Percentiles rank a stretch among this genome's conserved stretches.
These are phyloP conservation scores for Lateolabrax maculatus DNA, from an alignment of 2,797 vertebrate species.

Conservation along the genomic window DNA sequence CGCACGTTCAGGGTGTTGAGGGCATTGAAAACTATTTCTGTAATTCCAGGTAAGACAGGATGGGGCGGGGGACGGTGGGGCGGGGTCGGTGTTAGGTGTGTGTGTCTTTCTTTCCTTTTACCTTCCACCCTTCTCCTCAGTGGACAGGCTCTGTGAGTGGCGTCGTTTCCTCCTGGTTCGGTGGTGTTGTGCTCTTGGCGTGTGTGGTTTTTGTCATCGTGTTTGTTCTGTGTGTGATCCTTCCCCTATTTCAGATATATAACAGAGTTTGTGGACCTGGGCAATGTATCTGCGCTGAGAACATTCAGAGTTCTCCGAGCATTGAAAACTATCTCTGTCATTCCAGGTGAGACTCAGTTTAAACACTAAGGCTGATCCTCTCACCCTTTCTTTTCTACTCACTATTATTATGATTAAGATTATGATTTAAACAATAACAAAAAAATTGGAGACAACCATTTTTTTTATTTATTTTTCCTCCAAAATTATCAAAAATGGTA, in stretches of 20 bases:
- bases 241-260: slow-evolving; percentile 99
- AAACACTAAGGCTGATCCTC: slow-evolving; percentile 89
- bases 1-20: slow-evolving; percentile 98
- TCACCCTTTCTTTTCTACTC: slow-evolving; percentile 85
- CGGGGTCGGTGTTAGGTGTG: slow-evolving; percentile 94
- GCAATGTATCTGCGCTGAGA: slow-evolving; percentile 99
- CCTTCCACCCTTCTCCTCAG: slow-evolving; percentile 86
- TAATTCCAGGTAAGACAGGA: slow-evolving; percentile 95
- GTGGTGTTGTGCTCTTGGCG: slow-evolving; percentile 90
- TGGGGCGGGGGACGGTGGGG: slow-evolving; percentile 87
- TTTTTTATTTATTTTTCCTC: slow-evolving; percentile 85
- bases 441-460: slow-evolving; percentile 85
- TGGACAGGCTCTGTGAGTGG: slow-evolving; percentile 98
- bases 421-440: slow-evolving; percentile 75
- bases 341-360: slow-evolving; percentile 99
- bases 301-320: slow-evolving; percentile 99
- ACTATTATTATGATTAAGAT: slow-evolving; percentile 82
- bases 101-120: slow-evolving; percentile 86
- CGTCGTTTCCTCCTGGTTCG: slow-evolving; percentile 88
- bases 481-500: slow-evolving; percentile 89
- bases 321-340: slow-evolving; percentile 99
- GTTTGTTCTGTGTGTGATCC: slow-evolving; percentile 99
- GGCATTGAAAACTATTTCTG: slow-evolving; percentile 99
- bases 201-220: slow-evolving; percentile 97
- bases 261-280: slow-evolving; percentile 99